phyloP scores from a whole-genome alignment of 2,888 invertebrate species.

The Crossocerus cetratus region DNA sequence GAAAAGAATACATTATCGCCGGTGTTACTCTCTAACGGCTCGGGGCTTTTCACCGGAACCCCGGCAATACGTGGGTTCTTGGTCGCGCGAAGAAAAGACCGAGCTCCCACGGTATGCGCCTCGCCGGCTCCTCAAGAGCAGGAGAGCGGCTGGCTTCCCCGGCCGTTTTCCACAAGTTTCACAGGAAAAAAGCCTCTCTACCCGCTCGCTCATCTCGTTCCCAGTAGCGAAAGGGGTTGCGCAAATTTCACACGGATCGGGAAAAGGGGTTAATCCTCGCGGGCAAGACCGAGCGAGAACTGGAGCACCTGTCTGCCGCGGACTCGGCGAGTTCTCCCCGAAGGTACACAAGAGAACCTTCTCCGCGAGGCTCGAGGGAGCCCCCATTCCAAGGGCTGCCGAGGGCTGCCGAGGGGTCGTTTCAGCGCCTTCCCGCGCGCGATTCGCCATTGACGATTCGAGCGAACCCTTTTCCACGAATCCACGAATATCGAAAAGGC shows the following conservation, averaged over 20 bases:
- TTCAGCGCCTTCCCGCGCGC: neutral
- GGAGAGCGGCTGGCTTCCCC: neutral
- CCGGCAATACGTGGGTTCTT: neutral
- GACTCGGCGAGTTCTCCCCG: slow-evolving; percentile 34
- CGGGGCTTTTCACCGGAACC: slow-evolving; percentile 8
- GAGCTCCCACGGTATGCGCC: slow-evolving; percentile 4
- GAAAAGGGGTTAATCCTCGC: slow-evolving; percentile 38
- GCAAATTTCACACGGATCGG: slow-evolving; percentile 55
- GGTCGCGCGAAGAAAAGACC: slow-evolving; percentile 1
- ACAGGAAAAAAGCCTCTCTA: neutral
- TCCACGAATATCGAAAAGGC: neutral
- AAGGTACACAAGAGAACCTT: neutral
- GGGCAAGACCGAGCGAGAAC: neutral
- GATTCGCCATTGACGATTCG: slow-evolving; percentile 13
- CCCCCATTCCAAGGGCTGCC: neutral
- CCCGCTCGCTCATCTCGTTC: neutral
- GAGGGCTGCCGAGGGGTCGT: neutral
- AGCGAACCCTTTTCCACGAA: slow-evolving; percentile 23
- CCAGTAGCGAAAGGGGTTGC: slow-evolving; percentile 27
- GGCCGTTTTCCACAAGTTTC: neutral
- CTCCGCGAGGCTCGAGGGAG: neutral
- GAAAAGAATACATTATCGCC: slow-evolving; percentile 53
- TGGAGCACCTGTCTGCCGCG: slow-evolving; percentile 43
- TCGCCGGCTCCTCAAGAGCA: neutral
- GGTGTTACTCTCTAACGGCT: slow-evolving; percentile 27